Percentiles rank a stretch among this genome's conserved stretches.
Evolutionary conservation across 2,113 vertebrate species (phyloP).

Genomic region (Chauna torquata): DNA sequence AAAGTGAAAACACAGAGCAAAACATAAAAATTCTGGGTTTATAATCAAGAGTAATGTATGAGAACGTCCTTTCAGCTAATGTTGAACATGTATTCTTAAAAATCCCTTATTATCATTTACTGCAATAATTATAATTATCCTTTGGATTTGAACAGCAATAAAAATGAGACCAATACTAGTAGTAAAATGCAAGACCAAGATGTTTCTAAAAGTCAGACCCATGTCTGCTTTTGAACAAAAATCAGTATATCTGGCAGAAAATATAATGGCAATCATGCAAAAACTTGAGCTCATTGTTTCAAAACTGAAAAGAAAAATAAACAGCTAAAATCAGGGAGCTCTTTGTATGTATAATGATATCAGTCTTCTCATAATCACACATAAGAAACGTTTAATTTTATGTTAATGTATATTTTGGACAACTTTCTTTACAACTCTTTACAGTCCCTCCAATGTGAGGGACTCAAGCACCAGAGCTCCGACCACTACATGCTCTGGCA

Average conservation of each 20-base stretch:
- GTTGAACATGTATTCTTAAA: neutral
- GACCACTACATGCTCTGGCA: neutral
- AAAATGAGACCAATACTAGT: neutral
- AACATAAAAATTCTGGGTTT: neutral
- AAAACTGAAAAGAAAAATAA: neutral
- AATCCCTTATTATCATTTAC: neutral
- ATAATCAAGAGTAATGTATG: neutral
- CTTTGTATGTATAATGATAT: neutral
- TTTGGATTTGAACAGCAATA: neutral
- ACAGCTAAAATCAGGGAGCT: neutral
- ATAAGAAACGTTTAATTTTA: neutral
- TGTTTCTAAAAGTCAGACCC: neutral
- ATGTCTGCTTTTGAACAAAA: neutral
- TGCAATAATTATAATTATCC: neutral
- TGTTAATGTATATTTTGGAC: neutral
- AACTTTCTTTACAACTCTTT: neutral
- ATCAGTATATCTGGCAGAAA: neutral
- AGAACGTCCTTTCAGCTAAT: neutral
- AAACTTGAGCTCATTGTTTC: neutral
- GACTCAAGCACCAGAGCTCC: neutral
- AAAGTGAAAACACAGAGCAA: neutral
- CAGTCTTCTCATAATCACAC: neutral
- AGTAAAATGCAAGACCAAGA: neutral
- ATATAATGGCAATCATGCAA: neutral
- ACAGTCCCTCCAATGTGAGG: neutral